Conservation (phyloP, 2,797 vertebrate genomes). For the Gastrophryne carolinensis region DNA sequence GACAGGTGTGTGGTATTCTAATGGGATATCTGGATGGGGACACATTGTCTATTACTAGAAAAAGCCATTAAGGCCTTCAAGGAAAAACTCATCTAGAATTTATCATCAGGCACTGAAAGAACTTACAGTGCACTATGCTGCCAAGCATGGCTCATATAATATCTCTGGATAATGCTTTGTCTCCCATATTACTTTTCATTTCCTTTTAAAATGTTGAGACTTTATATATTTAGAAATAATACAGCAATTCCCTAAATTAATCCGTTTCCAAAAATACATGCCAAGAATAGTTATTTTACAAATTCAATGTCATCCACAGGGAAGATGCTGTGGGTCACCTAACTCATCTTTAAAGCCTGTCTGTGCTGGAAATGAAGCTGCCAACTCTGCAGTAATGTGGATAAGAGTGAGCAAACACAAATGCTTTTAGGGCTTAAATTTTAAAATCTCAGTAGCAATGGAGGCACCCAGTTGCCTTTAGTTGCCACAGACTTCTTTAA, state of each 20-base stretch:
- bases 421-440: too few relatives aligned
- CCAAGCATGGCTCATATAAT: background rate
- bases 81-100: conserved; percentile 23
- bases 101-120: background rate
- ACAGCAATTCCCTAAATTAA: background rate
- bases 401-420: too few relatives aligned
- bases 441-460: too few relatives aligned
- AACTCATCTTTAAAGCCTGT: too few relatives aligned
- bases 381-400: too few relatives aligned
- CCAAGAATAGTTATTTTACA: background rate
- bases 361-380: too few relatives aligned
- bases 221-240: background rate
- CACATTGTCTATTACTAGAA: conserved; percentile 33
- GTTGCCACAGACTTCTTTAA: too few relatives aligned
- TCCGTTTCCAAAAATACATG: background rate
- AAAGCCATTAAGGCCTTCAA: conserved; percentile 39
- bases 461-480: too few relatives aligned
- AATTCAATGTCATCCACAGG: background rate
- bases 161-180: background rate
- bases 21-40: conserved; percentile 47
- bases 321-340: background rate
- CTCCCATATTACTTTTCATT: background rate
- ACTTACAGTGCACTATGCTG: background rate
- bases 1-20: conserved; percentile 50
- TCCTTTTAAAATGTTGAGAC: background rate